Percentiles rank a stretch among this genome's conserved stretches.
Conservation (phyloP, 2,113 vertebrate genomes). For the Meriones unguiculatus region DNA sequence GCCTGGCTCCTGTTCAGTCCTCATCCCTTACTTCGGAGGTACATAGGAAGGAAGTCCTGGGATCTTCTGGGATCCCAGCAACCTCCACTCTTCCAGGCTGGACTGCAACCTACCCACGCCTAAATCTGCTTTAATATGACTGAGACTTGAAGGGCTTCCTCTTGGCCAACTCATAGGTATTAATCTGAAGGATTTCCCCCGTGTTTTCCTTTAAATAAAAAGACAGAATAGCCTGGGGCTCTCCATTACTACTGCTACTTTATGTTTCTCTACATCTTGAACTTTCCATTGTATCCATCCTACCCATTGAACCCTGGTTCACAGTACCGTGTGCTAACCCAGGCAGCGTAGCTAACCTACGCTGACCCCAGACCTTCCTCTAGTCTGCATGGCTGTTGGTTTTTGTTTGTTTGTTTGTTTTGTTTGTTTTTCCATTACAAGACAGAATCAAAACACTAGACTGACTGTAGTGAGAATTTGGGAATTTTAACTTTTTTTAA, state of each 20-base stretch:
- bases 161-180: neutral
- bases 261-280: neutral
- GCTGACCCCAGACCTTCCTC: neutral
- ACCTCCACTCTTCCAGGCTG: no score
- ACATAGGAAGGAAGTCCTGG: neutral
- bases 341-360: no score
- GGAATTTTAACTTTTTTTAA: no score
- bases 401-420: neutral
- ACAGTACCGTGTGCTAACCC: accelerated
- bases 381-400: neutral
- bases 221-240: neutral
- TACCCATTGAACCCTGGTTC: neutral
- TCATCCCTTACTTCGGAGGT: neutral
- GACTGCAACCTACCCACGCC: neutral
- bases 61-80: neutral
- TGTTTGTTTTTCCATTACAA: neutral
- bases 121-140: neutral
- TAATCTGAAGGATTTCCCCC: neutral
- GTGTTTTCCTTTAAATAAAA: neutral
- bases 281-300: neutral
- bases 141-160: neutral
- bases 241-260: neutral
- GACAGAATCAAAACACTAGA: neutral
- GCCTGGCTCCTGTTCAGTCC: neutral
- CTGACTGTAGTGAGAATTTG: no score